Conservation (phyloP, 2,797 vertebrate genomes). For the Takifugu ocellatus region DNA sequence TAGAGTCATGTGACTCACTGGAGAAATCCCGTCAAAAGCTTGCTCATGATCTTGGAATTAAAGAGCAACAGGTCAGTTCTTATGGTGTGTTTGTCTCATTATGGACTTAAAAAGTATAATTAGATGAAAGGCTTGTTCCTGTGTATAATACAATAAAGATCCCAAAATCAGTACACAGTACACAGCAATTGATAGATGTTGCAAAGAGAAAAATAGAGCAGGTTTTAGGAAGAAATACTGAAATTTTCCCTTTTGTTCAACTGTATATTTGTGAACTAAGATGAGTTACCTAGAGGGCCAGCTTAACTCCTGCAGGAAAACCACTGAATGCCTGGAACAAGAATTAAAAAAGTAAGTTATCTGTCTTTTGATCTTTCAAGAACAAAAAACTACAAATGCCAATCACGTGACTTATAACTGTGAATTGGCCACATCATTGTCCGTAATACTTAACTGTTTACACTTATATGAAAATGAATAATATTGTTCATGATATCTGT, state of each 20-base stretch:
- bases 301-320: conserved; percentile 82
- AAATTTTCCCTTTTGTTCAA: neutral
- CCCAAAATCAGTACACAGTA: too few species aligned
- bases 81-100: too few species aligned
- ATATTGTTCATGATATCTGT: conserved; percentile 3
- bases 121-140: too few species aligned
- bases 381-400: neutral
- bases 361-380: neutral
- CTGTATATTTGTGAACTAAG: conserved; percentile 26
- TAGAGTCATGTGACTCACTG: conserved; percentile 86
- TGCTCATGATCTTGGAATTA: conserved; percentile 86
- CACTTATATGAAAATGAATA: neutral
- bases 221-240: neutral
- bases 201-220: neutral
- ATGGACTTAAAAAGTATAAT: too few species aligned
- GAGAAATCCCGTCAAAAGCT: conserved; percentile 87
- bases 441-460: neutral
- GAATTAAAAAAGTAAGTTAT: conserved; percentile 86
- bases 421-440: neutral
- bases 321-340: conserved; percentile 86
- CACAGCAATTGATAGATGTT: too few species aligned
- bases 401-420: neutral
- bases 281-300: conserved; percentile 86
- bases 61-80: conserved; percentile 82
- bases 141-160: too few species aligned